Percentiles rank a stretch among this genome's conserved stretches.
Conservation (phyloP, 1,140 invertebrate genomes). For the Heliconius nattereri region DNA sequence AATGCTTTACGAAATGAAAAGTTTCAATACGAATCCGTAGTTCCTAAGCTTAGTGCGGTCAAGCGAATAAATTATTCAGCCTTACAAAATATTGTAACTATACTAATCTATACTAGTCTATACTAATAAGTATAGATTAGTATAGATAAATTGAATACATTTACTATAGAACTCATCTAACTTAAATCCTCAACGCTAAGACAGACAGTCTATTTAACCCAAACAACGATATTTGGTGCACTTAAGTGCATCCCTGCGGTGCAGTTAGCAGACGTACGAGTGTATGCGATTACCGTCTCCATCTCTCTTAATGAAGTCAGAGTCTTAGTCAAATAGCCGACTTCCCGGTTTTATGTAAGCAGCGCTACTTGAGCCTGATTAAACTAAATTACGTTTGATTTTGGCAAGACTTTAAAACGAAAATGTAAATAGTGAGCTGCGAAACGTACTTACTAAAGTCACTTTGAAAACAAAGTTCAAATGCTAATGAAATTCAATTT, state of each 20-base stretch:
- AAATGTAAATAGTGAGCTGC: background rate
- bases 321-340: constrained; percentile 10
- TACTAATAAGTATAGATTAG: too few species aligned
- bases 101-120: too few species aligned
- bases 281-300: background rate
- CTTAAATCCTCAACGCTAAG: background rate
- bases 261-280: background rate
- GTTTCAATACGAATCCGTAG: background rate
- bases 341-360: background rate
- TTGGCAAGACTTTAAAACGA: background rate
- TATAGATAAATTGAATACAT: too few species aligned
- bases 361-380: background rate
- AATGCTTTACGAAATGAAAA: background rate
- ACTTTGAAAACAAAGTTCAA: background rate
- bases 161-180: background rate
- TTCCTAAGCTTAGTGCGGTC: too few species aligned
- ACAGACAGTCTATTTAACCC: background rate
- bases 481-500: background rate
- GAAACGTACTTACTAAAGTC: background rate
- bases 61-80: too few species aligned
- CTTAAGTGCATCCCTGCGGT: background rate
- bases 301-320: constrained; percentile 11
- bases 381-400: constrained; percentile 10
- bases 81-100: too few species aligned
- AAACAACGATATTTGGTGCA: constrained; percentile 9